A percentile compares a stretch with the other conserved stretches of the same genome.
Evolutionary conservation across 2,797 vertebrate species (phyloP).

Genomic region (Gila robusta): DNA sequence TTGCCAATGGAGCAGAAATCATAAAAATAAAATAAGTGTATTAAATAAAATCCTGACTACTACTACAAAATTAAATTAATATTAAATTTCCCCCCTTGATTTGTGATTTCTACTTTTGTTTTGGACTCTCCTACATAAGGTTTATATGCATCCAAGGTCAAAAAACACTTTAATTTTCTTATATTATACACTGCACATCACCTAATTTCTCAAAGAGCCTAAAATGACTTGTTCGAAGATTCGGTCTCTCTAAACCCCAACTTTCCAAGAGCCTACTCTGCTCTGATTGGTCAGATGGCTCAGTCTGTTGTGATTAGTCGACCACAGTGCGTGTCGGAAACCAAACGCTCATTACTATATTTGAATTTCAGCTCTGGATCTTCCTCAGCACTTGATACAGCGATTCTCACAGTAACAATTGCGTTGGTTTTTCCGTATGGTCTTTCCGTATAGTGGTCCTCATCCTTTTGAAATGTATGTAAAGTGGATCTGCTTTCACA

Average conservation of each 20-base stretch:
- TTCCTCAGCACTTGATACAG: background rate
- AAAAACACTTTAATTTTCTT: background rate
- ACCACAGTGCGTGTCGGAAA: background rate
- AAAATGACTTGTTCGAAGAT: background rate
- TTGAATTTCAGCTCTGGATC: background rate
- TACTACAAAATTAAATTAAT: background rate
- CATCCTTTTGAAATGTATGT: background rate
- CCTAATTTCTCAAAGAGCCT: too few relatives aligned
- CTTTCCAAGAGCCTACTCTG: background rate
- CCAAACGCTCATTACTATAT: too few relatives aligned
- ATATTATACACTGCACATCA: background rate
- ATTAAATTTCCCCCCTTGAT: background rate
- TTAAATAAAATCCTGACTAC: background rate
- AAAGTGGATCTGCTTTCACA: background rate
- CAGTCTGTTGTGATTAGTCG: background rate
- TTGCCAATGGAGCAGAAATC: slow-evolving; percentile 65
- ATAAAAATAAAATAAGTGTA: slow-evolving; percentile 35
- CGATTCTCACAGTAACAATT: background rate
- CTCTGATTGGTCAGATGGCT: background rate
- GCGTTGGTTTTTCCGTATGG: background rate
- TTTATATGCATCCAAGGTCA: background rate
- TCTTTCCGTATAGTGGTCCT: background rate
- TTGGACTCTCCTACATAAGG: background rate
- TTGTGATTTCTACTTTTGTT: background rate
- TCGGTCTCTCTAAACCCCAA: background rate